Evolutionary conservation across 2,888 invertebrate species (phyloP), one percentile per base, ranked within the genome.

Genomic region (Pachycephus smyrnensis): DNA sequence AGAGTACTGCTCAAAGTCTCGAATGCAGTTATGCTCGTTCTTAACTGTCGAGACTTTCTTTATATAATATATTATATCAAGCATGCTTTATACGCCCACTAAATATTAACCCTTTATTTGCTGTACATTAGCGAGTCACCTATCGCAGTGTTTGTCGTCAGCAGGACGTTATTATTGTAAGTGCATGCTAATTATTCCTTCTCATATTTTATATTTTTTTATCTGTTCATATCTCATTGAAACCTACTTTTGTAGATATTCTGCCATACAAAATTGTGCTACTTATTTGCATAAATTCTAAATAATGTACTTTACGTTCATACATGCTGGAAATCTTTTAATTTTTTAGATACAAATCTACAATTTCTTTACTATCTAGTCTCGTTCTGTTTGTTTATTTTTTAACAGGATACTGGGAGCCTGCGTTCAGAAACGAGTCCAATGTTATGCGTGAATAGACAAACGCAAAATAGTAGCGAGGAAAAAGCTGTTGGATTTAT

Each of bases 401-500:
- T 55, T 55, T 9, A 71, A 71, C 68, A 89, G 90, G 89, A 89
- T 79, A 68, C 79, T 40, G 75, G 79, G 40, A 86, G 73, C 83
- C 80, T 76, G 36, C 84, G 85, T 74, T 89, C 89, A 11, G 92
- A 92, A 82, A 91, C 88, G 31, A 91, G 90, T 76, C 92, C 92
- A n/a, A 92, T 92, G 85, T 82, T 92, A 55, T 85, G 88, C 12
- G 84, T 85, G 6, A 88, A 86, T 75, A 86, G 87, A 75, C 85
- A 82, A 12, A 36, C 80, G 1, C 82, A 84, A 12, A 80, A 82
- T 79, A 79, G 78, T 76, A 77, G 80, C 31, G 86, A 87, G 73
- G 92, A 93, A 77, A 92, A 91, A 84, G 96, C 97, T 3, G 95
- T 98, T 82, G 95, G 96, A 40, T 95, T 97, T 85, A 82, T 94